Evolutionary conservation across 2,888 invertebrate genomes (phyloP), one percentile per base, ranked within the genome.

Genomic region (Dasypolia templi): DNA sequence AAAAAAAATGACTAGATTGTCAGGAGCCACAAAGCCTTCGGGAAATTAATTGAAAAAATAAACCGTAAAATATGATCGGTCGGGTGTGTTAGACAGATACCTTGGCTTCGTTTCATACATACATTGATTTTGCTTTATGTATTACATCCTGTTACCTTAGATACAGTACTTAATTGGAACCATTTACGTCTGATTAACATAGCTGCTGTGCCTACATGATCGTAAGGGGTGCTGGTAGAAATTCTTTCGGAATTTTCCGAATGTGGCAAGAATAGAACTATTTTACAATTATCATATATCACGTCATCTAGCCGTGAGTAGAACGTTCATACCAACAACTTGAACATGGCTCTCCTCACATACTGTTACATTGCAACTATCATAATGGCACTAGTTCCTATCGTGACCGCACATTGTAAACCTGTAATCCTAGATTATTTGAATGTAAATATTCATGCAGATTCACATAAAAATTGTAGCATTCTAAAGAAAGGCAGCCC

Each of bases 161-260:
- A 9, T 58, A 51, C 7, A 32, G 22, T n/a, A 44, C 35, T 83
- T 81, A 74, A 83, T 80, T 84, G 58, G 68, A 26, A 29, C 75
- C 68, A 74, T 74, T 63, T 83, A 74, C 22, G 74, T 69, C 62
- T 69, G 19, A 74, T 79, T 83, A 73, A 68, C 56, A 68, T 84
- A 53, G 49, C 44, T 59, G n/a, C 51, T 55, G 6, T 44, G 26
- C 3, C 46, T 19, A 39, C n/a, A 35, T 39, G 22, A 44, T 44
- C 55, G 29, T 39, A n/a, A 68, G 19, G 62, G 44, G 29, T 63
- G n/a, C 11, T 51, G 42, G 6, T 26, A 51, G 17, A 42, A 46
- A 66, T 42, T n/a, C 0, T 49, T 71, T 26, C 17, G 14, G 9
- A 35, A n/a, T 29, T 63, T 56, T 19, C 17, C n/a, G 14, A 51